Conservation (phyloP, 2,888 invertebrate species). For the Listrodromus nycthemerus region DNA sequence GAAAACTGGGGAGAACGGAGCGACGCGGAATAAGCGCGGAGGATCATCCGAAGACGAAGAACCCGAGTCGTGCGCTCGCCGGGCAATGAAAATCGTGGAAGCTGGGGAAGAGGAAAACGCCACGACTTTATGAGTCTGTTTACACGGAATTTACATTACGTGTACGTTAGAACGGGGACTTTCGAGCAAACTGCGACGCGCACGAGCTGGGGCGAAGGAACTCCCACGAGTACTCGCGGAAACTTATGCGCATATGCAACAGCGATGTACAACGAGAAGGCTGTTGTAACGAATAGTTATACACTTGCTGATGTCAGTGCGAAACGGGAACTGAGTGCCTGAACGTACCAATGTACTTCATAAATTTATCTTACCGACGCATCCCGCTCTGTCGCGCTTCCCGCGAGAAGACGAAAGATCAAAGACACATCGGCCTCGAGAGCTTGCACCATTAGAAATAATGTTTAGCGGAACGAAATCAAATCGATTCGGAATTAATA, state of each 20-base stretch:
- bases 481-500: too few species aligned
- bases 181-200: slow-evolving; percentile 38
- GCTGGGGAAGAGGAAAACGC: not conserved
- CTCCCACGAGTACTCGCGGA: slow-evolving; percentile 7
- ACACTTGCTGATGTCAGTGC: slow-evolving; percentile 27
- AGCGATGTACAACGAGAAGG: slow-evolving; percentile 18
- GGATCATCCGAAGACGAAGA: slow-evolving; percentile 32
- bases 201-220: not conserved
- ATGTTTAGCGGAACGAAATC: too few species aligned
- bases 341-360: slow-evolving; percentile 19
- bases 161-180: slow-evolving; percentile 19
- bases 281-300: slow-evolving; percentile 8
- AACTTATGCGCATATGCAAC: slow-evolving; percentile 42
- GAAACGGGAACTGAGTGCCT: slow-evolving; percentile 22
- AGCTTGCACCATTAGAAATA: too few species aligned
- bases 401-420: not conserved
- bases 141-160: slow-evolving; percentile 51
- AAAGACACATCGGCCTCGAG: not conserved
- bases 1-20: slow-evolving; percentile 3
- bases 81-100: slow-evolving; percentile 12
- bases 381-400: slow-evolving; percentile 22
- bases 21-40: slow-evolving; percentile 15
- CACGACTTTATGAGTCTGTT: slow-evolving; percentile 53
- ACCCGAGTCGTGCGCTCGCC: slow-evolving; percentile 9
- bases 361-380: slow-evolving; percentile 30